Evolutionary conservation across 2,113 vertebrate genomes (phyloP), one percentile per base, ranked within the genome.

Genomic region (Globicephala melas): DNA sequence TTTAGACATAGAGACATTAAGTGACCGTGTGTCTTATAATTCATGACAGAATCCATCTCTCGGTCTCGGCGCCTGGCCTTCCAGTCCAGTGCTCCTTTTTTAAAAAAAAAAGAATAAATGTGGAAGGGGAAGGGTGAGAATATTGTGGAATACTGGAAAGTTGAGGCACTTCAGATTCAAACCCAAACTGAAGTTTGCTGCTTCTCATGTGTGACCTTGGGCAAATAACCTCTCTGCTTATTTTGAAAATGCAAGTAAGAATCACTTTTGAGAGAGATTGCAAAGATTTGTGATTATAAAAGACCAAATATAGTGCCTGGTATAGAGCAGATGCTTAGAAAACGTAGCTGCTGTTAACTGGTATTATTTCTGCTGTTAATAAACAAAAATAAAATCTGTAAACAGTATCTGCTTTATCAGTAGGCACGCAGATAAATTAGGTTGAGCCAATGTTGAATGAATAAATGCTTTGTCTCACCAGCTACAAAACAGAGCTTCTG

Each of bases 201-300:
- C 33, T 74, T 76, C n/a, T 71, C 80, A 33, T 17, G 13, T 86
- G 21, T 77, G 87, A 89, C 71, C 47, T 60, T 85, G 8, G 33
- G 2, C 47, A 79, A 58, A 41, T 83, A 41, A 70, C 26, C 20
- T 85, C 53, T 87, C 15, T 67, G 58, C 38, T 63, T 8, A 60
- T 83, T 96, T 93, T 83, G 31, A 60, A 96, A 65, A 79, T 62
- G 23, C 67, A 93, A 80, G 47, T 86, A 91, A 96, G 41, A 95
- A 50, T 10, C 26, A 53, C 4, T 96, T 96, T 50, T 58, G 71
- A 89, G 33, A 79, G 90, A 31, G 44, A 68, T 65, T 47, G 36
- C 65, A 2, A 89, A 86, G 60, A 71, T 91, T 71, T 81, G 8
- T 63, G 33, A 73, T 91, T 26, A 18, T 38, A 23, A 80, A 84